A percentile compares a stretch with the other conserved stretches of the same genome.
Evolutionary conservation across 2,888 invertebrate genomes (phyloP).

Genomic region (Eledone cirrhosa): DNA sequence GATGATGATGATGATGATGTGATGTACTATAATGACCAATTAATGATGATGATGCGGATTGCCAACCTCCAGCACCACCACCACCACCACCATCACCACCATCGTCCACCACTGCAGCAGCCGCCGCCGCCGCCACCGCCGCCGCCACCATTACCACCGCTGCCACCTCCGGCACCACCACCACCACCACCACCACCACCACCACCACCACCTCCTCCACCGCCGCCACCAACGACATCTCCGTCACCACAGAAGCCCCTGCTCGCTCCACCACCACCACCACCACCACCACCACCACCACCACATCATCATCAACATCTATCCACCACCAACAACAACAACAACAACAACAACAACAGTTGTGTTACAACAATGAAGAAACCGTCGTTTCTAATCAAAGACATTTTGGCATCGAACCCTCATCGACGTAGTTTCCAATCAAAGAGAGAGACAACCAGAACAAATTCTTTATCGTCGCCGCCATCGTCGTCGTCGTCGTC

Average conservation of each 20-base stretch:
- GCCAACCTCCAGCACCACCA: constrained; percentile 34
- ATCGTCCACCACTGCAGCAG: constrained; percentile 1
- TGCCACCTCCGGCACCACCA: no score
- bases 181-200: neutral
- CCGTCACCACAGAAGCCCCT: neutral
- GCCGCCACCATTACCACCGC: neutral
- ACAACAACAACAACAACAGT: no score
- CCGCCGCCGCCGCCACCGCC: neutral
- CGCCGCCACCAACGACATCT: constrained; percentile 23
- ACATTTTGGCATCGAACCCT: constrained; percentile 5
- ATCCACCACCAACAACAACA: no score
- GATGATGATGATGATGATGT: no score
- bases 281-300: no score
- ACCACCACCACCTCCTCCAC: neutral
- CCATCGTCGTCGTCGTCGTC: constrained; percentile 54
- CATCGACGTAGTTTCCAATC: neutral
- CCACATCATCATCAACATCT: no score
- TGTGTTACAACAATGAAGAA: neutral
- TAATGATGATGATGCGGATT: constrained; percentile 18
- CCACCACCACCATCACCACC: neutral
- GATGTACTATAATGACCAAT: no score
- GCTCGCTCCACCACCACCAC: no score
- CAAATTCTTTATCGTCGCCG: constrained; percentile 54
- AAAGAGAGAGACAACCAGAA: constrained; percentile 12
- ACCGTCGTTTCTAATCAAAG: constrained; percentile 17